phyloP scores from a whole-genome alignment of 2,113 vertebrate species.

The Neodon shergylaensis region DNA sequence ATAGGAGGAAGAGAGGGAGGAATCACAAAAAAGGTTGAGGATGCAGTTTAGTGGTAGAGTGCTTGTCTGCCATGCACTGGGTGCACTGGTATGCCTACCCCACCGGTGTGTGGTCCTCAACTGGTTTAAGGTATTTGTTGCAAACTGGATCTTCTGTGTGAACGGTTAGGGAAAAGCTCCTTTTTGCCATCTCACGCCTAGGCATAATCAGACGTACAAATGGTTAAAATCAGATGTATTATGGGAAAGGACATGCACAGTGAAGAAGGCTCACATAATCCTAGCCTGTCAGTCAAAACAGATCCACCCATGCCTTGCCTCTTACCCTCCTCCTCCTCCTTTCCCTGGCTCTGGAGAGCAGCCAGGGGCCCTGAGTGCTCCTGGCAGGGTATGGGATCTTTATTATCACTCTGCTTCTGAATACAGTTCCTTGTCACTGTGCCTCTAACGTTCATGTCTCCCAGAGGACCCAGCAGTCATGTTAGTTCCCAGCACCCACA shows the following conservation, averaged over 20 bases:
- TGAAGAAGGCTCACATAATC: not conserved
- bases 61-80: not conserved
- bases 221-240: not conserved
- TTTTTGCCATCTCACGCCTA: not conserved
- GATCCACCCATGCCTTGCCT: not conserved
- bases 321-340: not conserved
- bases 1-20: not conserved
- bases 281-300: not conserved
- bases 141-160: not conserved
- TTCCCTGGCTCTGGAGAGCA: not conserved
- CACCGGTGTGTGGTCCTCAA: not conserved
- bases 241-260: not conserved
- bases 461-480: not conserved
- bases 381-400: not conserved
- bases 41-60: not conserved
- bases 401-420: not conserved
- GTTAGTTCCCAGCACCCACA: not conserved
- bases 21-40: not conserved
- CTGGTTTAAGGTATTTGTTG: not conserved
- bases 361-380: not conserved
- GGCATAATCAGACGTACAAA: not conserved
- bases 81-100: no score
- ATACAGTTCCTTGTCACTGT: not conserved
- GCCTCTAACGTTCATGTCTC: not conserved
- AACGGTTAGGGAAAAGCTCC: not conserved